Percentiles rank a stretch among this genome's conserved stretches.
These are phyloP conservation scores for Paracentrotus lividus DNA, from an alignment of 53 echinoderm and acorn worm species.

Conservation along the genomic window DNA sequence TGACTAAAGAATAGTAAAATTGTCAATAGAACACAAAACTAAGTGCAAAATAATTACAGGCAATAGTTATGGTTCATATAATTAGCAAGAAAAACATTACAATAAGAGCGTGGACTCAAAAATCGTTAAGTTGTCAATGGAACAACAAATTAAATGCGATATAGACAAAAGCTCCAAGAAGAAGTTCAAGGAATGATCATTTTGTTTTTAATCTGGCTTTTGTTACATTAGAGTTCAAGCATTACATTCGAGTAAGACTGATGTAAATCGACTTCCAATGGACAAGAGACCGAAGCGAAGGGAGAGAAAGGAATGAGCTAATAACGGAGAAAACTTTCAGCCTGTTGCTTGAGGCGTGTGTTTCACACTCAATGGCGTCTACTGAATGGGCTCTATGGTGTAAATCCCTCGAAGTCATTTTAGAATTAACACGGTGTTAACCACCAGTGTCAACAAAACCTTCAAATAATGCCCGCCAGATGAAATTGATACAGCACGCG, in stretches of 20 bases:
- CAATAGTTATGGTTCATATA: no score
- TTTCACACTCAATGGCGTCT: conserved; percentile 35
- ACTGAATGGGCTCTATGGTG: conserved; percentile 12
- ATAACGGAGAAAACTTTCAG: conserved; percentile 31
- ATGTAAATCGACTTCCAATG: not conserved
- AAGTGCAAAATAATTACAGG: no score
- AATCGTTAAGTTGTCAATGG: no score
- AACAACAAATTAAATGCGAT: no score
- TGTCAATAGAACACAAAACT: no score
- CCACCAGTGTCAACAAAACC: conserved; percentile 56
- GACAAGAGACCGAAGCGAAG: not conserved
- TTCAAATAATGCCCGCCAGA: conserved; percentile 29
- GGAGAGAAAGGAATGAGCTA: not conserved
- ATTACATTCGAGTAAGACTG: not conserved
- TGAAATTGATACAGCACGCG: conserved; percentile 63
- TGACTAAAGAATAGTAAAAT: no score
- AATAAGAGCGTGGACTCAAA: no score
- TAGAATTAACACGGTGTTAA: conserved; percentile 66
- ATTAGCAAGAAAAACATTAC: no score
- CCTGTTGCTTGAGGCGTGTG: conserved; percentile 10
- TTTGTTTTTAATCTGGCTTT: no score
- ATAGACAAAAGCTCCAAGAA: no score
- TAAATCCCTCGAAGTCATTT: conserved; percentile 57
- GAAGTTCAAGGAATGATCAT: no score
- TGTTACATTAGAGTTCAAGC: no score